These are phyloP conservation scores for Meganola albula DNA, from an alignment of 2,888 invertebrate species.

Conservation along the genomic window DNA sequence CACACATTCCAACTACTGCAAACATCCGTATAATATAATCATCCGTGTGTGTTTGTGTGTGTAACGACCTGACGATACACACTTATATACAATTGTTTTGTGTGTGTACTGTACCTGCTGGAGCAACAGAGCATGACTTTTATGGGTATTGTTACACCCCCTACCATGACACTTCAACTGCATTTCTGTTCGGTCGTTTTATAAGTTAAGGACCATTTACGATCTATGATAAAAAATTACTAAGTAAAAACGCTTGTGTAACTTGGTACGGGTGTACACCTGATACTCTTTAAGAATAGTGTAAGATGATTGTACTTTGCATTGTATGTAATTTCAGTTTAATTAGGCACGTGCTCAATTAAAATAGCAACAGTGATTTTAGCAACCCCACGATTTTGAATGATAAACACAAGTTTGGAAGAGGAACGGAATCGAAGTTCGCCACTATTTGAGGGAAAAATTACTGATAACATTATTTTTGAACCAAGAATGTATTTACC, in stretches of 20 bases:
- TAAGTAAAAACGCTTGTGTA: slow-evolving; percentile 1
- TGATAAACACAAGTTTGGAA: no score
- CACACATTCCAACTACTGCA: background rate
- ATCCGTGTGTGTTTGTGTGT: slow-evolving; percentile 11
- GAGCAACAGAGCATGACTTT: slow-evolving; percentile 54
- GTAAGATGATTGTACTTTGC: no score
- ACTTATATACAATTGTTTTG: slow-evolving; percentile 16
- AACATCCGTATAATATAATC: slow-evolving; percentile 11
- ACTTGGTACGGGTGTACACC: slow-evolving; percentile 20
- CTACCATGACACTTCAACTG: slow-evolving; percentile 35
- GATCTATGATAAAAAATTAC: slow-evolving; percentile 8
- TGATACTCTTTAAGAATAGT: slow-evolving; percentile 18
- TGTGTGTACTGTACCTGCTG: slow-evolving; percentile 41
- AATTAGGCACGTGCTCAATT: no score
- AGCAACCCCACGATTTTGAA: no score
- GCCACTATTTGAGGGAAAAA: no score
- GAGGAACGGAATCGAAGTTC: no score
- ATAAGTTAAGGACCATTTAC: slow-evolving; percentile 10
- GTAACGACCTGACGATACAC: no score
- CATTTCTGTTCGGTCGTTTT: slow-evolving; percentile 18
- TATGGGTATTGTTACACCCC: slow-evolving; percentile 49
- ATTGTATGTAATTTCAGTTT: no score
- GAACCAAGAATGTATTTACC: no score
- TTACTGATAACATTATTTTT: no score
- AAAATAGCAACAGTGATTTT: no score